These are phyloP conservation scores for Eulithis testata DNA, from an alignment of 2,888 invertebrate genomes.

Conservation along the genomic window DNA sequence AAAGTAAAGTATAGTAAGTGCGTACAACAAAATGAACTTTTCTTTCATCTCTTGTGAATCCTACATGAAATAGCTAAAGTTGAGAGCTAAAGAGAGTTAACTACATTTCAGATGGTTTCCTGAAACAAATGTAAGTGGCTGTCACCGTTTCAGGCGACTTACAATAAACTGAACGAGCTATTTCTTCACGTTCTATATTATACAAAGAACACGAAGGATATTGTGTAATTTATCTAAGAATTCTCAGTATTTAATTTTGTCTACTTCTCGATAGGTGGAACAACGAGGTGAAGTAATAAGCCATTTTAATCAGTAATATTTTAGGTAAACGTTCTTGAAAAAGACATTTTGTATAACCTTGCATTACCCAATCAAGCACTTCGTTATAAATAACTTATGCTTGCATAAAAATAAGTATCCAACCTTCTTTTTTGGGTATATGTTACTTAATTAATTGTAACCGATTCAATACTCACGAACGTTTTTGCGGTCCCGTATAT, in stretches of 20 bases:
- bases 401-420: not conserved
- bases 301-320: constrained; percentile 7
- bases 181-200: constrained; percentile 54
- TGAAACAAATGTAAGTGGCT: constrained; percentile 25
- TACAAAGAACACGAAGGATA: constrained; percentile 37
- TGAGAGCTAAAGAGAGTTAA: constrained; percentile 1
- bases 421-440: constrained; percentile 11
- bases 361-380: constrained; percentile 7
- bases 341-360: constrained; percentile 17
- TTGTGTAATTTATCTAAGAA: constrained; percentile 14
- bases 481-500: constrained; percentile 5
- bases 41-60: not conserved
- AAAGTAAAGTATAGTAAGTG: too few species aligned
- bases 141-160: constrained; percentile 36
- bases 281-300: constrained; percentile 15
- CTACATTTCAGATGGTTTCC: constrained; percentile 26
- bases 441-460: constrained; percentile 17
- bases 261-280: constrained; percentile 25
- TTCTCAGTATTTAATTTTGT: constrained; percentile 29
- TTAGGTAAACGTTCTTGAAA: constrained; percentile 16
- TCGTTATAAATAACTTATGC: constrained; percentile 10
- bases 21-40: too few species aligned
- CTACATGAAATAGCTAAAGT: constrained; percentile 6
- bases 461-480: constrained; percentile 8
- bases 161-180: constrained; percentile 46